Conservation (phyloP, 2,888 invertebrate species). For the Ectropis crepuscularia region DNA sequence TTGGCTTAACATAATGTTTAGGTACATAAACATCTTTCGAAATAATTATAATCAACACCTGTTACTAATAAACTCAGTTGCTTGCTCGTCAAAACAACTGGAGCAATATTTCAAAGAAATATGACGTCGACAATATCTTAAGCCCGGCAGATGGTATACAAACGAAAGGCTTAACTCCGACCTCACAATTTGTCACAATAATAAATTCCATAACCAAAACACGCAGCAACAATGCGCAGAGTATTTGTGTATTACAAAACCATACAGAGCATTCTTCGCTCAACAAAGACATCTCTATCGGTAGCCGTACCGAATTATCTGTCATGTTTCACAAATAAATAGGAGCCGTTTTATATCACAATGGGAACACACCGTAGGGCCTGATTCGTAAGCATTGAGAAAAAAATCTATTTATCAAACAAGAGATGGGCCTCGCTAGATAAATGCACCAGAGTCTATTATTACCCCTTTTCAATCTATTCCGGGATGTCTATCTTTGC, state of each 20-base stretch:
- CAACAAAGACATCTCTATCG: constrained; percentile 79
- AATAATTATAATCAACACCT: constrained; percentile 34
- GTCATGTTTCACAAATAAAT: constrained; percentile 81
- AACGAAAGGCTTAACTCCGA: constrained; percentile 72
- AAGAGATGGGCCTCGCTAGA: constrained; percentile 74
- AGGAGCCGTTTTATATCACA: constrained; percentile 77
- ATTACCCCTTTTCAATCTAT: constrained; percentile 75
- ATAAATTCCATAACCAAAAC: constrained; percentile 80
- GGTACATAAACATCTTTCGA: background rate
- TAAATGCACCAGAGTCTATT: constrained; percentile 71
- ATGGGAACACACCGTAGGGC: constrained; percentile 66
- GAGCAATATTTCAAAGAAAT: constrained; percentile 55
- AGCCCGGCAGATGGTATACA: constrained; percentile 62
- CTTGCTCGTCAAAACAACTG: constrained; percentile 51
- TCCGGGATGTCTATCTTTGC: constrained; percentile 47
- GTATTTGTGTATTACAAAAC: constrained; percentile 71
- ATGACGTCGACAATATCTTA: constrained; percentile 53
- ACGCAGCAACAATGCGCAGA: constrained; percentile 65
- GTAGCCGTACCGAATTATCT: constrained; percentile 77
- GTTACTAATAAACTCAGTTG: constrained; percentile 26
- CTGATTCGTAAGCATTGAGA: constrained; percentile 68
- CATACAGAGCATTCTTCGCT: constrained; percentile 69
- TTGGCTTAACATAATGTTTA: too few relatives aligned
- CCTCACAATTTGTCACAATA: constrained; percentile 81
- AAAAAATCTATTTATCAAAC: constrained; percentile 79